A percentile compares a stretch with the other conserved stretches of the same genome.
These are phyloP conservation scores for Diadema setosum DNA, from an alignment of 35 echinoderm and acorn worm genomes.

Conservation along the genomic window DNA sequence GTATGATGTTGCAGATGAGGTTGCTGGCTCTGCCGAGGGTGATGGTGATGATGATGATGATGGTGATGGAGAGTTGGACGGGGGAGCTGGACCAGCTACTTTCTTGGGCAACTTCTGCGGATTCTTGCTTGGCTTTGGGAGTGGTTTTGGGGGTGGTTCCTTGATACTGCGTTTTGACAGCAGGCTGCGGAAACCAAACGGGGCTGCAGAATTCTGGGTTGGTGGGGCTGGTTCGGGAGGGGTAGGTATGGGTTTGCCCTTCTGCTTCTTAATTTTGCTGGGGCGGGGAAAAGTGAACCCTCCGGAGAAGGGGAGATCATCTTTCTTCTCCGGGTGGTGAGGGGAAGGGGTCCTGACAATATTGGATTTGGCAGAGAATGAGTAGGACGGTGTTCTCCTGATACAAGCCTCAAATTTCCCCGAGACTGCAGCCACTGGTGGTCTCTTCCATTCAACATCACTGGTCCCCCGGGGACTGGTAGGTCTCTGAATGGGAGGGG, in stretches of 20 bases:
- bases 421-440: neutral
- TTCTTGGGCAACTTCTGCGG: neutral
- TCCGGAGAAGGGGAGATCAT: neutral
- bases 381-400: neutral
- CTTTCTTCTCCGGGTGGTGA: neutral
- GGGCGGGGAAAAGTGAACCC: slow-evolving; percentile 6
- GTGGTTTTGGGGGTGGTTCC: neutral
- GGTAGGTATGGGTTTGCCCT: neutral
- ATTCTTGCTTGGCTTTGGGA: neutral
- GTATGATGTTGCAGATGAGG: neutral
- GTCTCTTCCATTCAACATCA: slow-evolving; percentile 6
- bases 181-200: neutral
- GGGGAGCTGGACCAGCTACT: neutral
- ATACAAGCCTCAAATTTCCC: neutral
- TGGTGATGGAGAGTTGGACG: neutral
- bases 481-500: neutral
- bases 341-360: neutral
- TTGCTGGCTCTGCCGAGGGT: neutral
- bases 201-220: neutral
- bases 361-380: neutral
- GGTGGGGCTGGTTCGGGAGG: neutral
- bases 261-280: slow-evolving; percentile 4
- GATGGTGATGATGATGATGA: neutral
- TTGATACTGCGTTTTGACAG: slow-evolving; percentile 3
- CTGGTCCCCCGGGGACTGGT: neutral